Evolutionary conservation across 2,113 vertebrate species (phyloP).

Genomic region (Physeter macrocephalus): DNA sequence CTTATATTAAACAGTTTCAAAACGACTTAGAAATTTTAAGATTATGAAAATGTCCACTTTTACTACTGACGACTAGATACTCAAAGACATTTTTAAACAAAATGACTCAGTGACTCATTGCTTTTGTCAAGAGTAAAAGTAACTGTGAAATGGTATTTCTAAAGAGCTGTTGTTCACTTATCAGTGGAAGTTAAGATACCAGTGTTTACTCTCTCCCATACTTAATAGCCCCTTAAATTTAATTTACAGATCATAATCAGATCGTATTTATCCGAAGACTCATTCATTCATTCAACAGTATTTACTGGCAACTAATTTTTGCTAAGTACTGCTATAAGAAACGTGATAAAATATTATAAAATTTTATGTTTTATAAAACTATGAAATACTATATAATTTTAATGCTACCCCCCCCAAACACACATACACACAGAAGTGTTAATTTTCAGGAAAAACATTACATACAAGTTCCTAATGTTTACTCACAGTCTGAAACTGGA

Average conservation of each 20-base stretch:
- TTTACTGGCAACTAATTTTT: not conserved
- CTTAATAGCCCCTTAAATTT: not conserved
- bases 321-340: not conserved
- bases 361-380: not conserved
- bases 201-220: not conserved
- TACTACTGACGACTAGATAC: not conserved
- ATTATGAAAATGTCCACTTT: not conserved
- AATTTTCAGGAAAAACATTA: not conserved
- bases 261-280: not conserved
- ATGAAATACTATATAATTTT: not conserved
- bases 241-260: not conserved
- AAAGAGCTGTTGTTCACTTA: not conserved
- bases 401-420: not conserved
- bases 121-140: not conserved
- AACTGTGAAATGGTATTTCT: not conserved
- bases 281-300: not conserved
- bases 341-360: not conserved
- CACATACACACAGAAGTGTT: not conserved
- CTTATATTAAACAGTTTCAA: not conserved
- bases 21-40: not conserved
- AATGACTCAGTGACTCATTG: not conserved
- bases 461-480: not conserved
- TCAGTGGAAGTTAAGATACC: not conserved
- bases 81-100: not conserved
- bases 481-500: conserved; percentile 98